Percentiles rank a stretch among this genome's conserved stretches.
phyloP scores from a whole-genome alignment of 2,113 vertebrate genomes.

The Anolis sagrei region DNA sequence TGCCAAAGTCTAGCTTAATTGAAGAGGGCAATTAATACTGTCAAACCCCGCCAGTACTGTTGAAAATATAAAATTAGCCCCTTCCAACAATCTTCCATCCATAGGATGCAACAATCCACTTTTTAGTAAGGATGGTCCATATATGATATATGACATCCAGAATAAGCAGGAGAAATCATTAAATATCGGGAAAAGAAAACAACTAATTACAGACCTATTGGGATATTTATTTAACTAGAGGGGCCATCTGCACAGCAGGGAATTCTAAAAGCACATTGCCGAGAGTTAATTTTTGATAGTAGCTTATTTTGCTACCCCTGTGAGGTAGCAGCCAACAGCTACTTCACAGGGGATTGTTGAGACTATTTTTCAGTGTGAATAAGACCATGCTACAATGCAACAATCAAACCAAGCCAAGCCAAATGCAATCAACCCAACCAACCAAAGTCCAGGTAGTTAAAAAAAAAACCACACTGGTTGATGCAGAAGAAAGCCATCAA shows the following conservation, averaged over 20 bases:
- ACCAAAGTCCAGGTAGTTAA: background rate
- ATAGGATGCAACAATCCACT: background rate
- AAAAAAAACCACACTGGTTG: background rate
- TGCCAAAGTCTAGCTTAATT: background rate
- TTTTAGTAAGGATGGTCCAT: background rate
- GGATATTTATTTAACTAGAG: background rate
- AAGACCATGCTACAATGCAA: background rate
- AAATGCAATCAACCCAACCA: too few relatives aligned
- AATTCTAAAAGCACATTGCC: constrained; percentile 10
- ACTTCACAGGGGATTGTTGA: background rate
- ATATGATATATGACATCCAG: background rate
- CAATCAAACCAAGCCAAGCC: background rate
- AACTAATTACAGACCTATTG: background rate
- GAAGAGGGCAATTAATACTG: background rate
- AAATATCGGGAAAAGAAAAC: background rate
- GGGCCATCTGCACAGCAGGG: background rate
- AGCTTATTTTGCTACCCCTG: background rate
- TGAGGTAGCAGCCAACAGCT: background rate
- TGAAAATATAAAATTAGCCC: background rate
- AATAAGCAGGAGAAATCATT: background rate
- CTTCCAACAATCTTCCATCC: background rate
- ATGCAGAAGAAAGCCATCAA: background rate
- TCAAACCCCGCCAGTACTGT: background rate
- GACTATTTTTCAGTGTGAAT: background rate
- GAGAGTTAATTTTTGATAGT: background rate